phyloP scores from a whole-genome alignment of 2,113 vertebrate genomes.

The Muscicapa adusta region DNA sequence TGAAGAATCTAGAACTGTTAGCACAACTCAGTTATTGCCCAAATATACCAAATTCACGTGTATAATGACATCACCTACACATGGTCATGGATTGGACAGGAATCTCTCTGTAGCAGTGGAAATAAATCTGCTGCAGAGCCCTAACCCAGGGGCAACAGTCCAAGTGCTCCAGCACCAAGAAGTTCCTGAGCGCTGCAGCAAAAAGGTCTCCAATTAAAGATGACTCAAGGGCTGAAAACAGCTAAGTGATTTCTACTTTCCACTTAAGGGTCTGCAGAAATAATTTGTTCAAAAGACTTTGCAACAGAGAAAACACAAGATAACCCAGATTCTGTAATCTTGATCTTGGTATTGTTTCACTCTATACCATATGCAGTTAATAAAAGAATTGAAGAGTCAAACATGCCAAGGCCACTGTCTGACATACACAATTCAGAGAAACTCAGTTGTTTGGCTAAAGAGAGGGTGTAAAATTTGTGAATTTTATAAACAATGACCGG shows the following conservation, averaged over 20 bases:
- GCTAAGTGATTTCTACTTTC: slow-evolving; percentile 9
- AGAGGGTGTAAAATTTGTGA: neutral
- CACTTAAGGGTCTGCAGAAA: neutral
- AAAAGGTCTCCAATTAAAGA: slow-evolving; percentile 13
- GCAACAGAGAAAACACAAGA: neutral
- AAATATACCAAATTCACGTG: neutral
- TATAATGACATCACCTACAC: neutral
- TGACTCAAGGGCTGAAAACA: slow-evolving; percentile 3
- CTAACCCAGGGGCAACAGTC: neutral
- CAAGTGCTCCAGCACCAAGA: neutral
- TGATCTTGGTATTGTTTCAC: neutral
- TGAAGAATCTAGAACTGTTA: neutral
- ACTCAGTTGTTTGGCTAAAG: neutral
- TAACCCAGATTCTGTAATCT: neutral
- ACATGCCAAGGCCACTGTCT: neutral
- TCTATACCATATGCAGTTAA: neutral
- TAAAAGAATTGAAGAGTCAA: neutral
- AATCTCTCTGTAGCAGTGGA: neutral
- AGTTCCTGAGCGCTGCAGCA: neutral
- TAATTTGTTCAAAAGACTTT: neutral
- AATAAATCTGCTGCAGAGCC: neutral
- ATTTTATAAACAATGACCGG: neutral
- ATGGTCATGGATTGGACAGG: neutral
- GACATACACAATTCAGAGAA: neutral
- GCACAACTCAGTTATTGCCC: neutral